Conservation (phyloP, 2,888 invertebrate species). For the Yponomeuta cagnagella region DNA sequence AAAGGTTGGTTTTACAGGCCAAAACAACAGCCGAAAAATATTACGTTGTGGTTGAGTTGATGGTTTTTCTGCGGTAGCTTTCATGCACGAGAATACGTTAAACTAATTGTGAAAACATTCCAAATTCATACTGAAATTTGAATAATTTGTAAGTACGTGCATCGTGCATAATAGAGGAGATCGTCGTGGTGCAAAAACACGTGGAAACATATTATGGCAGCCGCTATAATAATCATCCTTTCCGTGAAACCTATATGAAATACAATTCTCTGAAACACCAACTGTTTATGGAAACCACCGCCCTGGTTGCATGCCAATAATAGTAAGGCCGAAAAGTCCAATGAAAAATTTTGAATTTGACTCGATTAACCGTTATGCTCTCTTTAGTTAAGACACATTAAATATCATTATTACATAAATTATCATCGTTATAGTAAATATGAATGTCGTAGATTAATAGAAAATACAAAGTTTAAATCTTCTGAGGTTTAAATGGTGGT, state of each 20-base stretch:
- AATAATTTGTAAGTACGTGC: slow-evolving; percentile 25
- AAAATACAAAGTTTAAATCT: too few relatives aligned
- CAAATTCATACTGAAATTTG: slow-evolving; percentile 3
- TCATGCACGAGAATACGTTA: slow-evolving; percentile 6
- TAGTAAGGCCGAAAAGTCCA: slow-evolving; percentile 2
- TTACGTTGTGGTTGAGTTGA: neutral
- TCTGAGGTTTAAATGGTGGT: too few relatives aligned
- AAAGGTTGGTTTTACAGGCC: neutral
- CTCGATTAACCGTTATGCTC: slow-evolving; percentile 42
- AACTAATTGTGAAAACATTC: neutral
- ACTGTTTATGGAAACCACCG: neutral
- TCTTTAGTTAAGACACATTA: neutral
- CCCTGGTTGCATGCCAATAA: slow-evolving; percentile 11
- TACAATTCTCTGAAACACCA: neutral
- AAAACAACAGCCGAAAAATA: neutral
- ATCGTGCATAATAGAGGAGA: slow-evolving; percentile 22
- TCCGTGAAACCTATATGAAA: neutral
- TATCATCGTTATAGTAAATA: neutral
- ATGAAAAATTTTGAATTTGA: slow-evolving; percentile 63
- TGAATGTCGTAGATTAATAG: neutral
- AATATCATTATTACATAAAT: neutral
- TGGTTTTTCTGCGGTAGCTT: neutral
- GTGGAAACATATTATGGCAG: neutral
- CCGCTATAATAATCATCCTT: neutral
- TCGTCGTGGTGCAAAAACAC: slow-evolving; percentile 23